Conservation (phyloP, 2,797 vertebrate species). For the Oreortyx pictus region DNA sequence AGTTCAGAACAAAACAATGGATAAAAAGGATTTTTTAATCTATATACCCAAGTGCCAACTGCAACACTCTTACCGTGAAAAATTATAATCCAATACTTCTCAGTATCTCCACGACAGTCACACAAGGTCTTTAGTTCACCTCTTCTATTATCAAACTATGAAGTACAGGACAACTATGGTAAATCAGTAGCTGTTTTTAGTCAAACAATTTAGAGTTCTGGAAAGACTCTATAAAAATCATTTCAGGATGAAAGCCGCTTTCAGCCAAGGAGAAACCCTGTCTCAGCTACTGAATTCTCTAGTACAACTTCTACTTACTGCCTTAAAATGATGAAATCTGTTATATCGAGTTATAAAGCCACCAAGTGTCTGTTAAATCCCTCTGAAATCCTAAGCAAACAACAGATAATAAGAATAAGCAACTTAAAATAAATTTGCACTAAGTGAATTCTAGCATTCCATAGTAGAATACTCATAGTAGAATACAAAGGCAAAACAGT, state of each 20-base stretch:
- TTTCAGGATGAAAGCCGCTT: neutral
- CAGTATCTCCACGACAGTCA: neutral
- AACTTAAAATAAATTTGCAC: neutral
- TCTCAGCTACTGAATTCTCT: neutral
- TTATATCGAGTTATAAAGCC: neutral
- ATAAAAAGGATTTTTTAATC: neutral
- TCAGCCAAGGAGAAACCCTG: neutral
- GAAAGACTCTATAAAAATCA: neutral
- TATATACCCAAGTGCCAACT: neutral
- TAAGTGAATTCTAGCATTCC: neutral
- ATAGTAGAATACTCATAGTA: neutral
- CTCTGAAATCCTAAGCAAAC: neutral
- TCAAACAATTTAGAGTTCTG: neutral
- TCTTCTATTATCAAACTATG: neutral
- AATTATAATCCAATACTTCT: neutral
- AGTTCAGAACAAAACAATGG: neutral
- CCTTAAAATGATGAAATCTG: neutral
- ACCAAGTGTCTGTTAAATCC: neutral
- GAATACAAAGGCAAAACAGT: neutral
- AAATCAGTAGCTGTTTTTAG: neutral
- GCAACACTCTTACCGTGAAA: neutral
- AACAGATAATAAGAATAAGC: neutral
- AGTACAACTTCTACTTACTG: neutral
- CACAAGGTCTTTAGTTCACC: neutral
- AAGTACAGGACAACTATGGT: neutral